A percentile compares a stretch with the other conserved stretches of the same genome.
Conservation (phyloP, 1,140 invertebrate species). For the Diorhabda sublineata region DNA sequence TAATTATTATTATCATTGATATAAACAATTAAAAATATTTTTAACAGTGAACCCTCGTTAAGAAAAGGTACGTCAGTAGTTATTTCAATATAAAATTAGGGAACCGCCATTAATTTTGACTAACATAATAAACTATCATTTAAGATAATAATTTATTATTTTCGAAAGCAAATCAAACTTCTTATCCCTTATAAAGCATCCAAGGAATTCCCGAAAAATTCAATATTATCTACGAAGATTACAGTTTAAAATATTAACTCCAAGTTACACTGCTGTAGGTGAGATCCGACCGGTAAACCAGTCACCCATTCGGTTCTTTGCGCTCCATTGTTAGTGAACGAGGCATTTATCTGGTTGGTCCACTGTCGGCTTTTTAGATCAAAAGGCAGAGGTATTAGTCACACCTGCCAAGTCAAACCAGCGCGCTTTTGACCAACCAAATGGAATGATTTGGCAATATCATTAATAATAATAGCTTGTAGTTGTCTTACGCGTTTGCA, state of each 20-base stretch:
- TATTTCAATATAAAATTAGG: too few relatives aligned
- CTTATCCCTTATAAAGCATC: slow-evolving; percentile 24
- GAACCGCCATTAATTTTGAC: too few relatives aligned
- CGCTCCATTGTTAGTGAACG: background rate
- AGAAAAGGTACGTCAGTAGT: too few relatives aligned
- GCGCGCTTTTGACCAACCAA: slow-evolving; percentile 35
- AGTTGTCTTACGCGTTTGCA: slow-evolving; percentile 30
- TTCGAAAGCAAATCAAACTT: background rate
- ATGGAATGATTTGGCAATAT: slow-evolving; percentile 46
- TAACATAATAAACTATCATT: too few relatives aligned
- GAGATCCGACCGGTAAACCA: slow-evolving; percentile 30
- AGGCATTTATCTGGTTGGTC: slow-evolving; percentile 23
- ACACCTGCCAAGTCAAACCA: slow-evolving; percentile 44
- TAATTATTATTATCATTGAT: too few relatives aligned
- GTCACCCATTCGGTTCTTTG: slow-evolving; percentile 20
- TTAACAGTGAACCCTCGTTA: too few relatives aligned
- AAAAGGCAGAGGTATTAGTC: slow-evolving; percentile 43
- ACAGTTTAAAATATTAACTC: slow-evolving; percentile 43
- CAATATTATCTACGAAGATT: slow-evolving; percentile 40
- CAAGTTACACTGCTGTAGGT: slow-evolving; percentile 42
- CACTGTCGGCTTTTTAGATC: slow-evolving; percentile 39
- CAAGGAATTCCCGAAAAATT: slow-evolving; percentile 40
- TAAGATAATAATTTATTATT: background rate
- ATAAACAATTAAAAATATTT: too few relatives aligned
- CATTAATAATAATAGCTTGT: slow-evolving; percentile 43